Percentiles rank a stretch among this genome's conserved stretches.
Conservation (phyloP, 2,797 vertebrate genomes). For the Megaceryle alcyon region DNA sequence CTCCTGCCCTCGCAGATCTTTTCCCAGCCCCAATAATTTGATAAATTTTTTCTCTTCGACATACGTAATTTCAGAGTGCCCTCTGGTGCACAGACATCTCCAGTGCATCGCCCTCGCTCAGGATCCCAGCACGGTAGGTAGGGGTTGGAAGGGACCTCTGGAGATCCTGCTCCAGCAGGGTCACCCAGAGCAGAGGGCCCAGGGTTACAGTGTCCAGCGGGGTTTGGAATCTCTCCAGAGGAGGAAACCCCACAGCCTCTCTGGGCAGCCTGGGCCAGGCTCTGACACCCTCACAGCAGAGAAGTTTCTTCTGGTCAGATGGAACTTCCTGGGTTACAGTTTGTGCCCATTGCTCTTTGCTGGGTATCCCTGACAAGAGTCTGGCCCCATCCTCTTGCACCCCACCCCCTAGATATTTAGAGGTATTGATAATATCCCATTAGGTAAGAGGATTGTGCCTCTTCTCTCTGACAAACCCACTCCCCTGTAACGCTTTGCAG, state of each 20-base stretch:
- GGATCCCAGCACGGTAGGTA: not conserved
- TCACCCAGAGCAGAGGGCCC: not conserved
- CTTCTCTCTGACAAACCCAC: not conserved
- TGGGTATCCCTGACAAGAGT: not conserved
- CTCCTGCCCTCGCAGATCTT: not conserved
- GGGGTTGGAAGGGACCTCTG: not conserved
- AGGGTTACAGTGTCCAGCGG: not conserved
- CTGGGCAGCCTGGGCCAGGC: not conserved
- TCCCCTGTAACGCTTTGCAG: accelerated
- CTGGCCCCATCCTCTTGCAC: not conserved
- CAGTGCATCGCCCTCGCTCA: not conserved
- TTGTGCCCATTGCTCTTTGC: not conserved
- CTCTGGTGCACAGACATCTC: slow-evolving; percentile 62
- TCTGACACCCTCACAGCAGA: not conserved
- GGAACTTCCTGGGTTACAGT: not conserved
- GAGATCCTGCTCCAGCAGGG: not conserved
- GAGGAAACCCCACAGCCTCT: not conserved
- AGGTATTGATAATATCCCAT: not conserved
- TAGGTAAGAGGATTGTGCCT: not conserved
- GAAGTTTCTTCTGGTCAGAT: not conserved
- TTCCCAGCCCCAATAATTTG: too few relatives aligned
- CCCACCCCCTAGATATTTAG: not conserved
- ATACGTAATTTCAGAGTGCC: slow-evolving; percentile 60
- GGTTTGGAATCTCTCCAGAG: not conserved
- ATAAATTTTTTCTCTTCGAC: not conserved